phyloP scores from a whole-genome alignment of 2,888 invertebrate species.

The Phymatocera aterrima region DNA sequence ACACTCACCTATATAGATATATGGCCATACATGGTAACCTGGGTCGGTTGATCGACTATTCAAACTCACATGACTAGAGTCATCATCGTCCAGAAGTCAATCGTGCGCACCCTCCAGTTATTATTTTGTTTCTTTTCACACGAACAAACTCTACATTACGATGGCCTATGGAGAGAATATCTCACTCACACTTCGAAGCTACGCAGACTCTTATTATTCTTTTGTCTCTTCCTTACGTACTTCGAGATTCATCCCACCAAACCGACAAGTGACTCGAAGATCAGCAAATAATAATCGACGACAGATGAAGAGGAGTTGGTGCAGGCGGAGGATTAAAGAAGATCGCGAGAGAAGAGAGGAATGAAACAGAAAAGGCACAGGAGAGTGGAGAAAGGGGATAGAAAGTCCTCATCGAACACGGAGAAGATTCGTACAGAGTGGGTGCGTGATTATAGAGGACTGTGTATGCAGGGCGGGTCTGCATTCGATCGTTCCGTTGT shows the following conservation, averaged over 20 bases:
- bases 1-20: conserved; percentile 24
- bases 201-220: background rate
- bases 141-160: background rate
- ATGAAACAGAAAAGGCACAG: conserved; percentile 2
- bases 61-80: conserved; percentile 32
- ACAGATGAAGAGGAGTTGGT: conserved; percentile 3
- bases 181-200: conserved; percentile 27
- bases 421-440: conserved; percentile 37
- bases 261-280: background rate
- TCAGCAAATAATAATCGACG: conserved; percentile 9
- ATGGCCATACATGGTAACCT: background rate
- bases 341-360: background rate
- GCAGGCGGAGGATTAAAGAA: background rate
- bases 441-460: conserved; percentile 58
- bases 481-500: conserved; percentile 56
- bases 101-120: conserved; percentile 33
- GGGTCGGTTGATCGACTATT: conserved; percentile 35
- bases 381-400: conserved; percentile 26
- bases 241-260: background rate
- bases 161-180: background rate
- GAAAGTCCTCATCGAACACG: conserved; percentile 39
- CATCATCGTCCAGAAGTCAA: conserved; percentile 37
- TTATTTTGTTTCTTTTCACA: background rate
- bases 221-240: background rate
- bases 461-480: conserved; percentile 62